Evolutionary conservation across 2,888 invertebrate genomes (phyloP), one percentile per base, ranked within the genome.

Genomic region (Elmis aenea): DNA sequence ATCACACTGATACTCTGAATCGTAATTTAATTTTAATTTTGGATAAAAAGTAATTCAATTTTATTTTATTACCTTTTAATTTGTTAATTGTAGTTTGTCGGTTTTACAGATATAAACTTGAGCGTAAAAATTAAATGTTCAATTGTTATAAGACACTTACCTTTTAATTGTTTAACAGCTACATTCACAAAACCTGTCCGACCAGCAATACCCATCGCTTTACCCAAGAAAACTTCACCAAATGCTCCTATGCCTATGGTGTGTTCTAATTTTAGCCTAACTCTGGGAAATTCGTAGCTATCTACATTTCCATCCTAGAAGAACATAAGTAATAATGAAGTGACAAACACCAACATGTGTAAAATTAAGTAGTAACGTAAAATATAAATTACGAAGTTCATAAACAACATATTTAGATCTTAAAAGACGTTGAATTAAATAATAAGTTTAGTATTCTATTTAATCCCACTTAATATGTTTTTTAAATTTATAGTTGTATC

Each of bases 181-280:
- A 86, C 85, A 0, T 71, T 68, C 8, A 71, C 52, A 59, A 71
- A 56, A 57, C 77, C 56, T 54, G 73, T 67, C 59, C 72, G 68
- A 1, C 68, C 68, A 1, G 59, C 55, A 13, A 75, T 57, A 27
- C 70, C 71, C 35, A 75, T 72, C 3, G 83, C 73, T 1, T 72
- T 73, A 0, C 83, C 85, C 11, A 76, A 72, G 55, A 77, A 83
- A 0, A 87, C 87, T 25, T 74, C 71, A 0, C 87, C 87, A 59
- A 87, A 88, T 4, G 85, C 84, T 0, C 87, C 87, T 48, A 77
- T 78, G 1, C 85, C 87, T 48, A 85, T 75, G 54, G 77, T 64
- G 1, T 68, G 62, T 0, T 72, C 72, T 1, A 77, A 57, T 26
- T 70, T 69, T 2, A 80, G 66, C 48, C 73, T 16, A 5, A 31